Evolutionary conservation across 2,888 invertebrate species (phyloP), one percentile per base, ranked within the genome.

Genomic region (Drosophila dives): DNA sequence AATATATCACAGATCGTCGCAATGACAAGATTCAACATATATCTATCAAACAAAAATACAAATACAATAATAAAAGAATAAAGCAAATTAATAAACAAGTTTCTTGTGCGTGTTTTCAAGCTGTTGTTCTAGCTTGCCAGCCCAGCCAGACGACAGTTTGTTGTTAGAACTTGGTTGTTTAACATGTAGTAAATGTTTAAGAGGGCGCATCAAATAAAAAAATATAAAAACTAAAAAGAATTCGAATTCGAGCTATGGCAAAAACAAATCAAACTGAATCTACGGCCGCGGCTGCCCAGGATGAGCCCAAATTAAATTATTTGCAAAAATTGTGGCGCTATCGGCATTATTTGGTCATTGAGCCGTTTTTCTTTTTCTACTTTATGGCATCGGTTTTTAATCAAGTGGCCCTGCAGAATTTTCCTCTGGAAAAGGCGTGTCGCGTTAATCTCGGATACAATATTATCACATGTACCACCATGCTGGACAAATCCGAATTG

Each of bases 341-440:
- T 76, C 90, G 92, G 15, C 85, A 85, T 53, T 92, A 92, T 73
- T 72, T 93, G 58, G 91, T 92, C 38, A 89, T 93, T 26, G 93
- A 93, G 75, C 93, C 93, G 2, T 91, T 92, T 49, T 89, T 92
- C 77, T 90, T 93, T 49, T 92, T 92, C 74, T 92, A 92, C 70
- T 76, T 91, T 3, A 92, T 92, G 91, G 92, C 92, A 38, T 91
- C 91, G 50, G 81, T 92, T 11, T 90, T 92, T 53, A 92, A 92
- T 72, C 72, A 80, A 32, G 91, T 93, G 66, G 92, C 93, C 54
- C 88, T 92, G 76, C 90, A 91, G 75, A 93, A 92, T 75, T 92
- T 93, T 33, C 92, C 92, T 0, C 73, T 93, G 56, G 93, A 93
- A 55, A 93, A 93, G 85, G 92, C 92, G 6, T 93, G 93, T 59